Base-by-base conservation (phyloP, 2,888 invertebrate species). In the Arrhopalites spinosus region DNA sequence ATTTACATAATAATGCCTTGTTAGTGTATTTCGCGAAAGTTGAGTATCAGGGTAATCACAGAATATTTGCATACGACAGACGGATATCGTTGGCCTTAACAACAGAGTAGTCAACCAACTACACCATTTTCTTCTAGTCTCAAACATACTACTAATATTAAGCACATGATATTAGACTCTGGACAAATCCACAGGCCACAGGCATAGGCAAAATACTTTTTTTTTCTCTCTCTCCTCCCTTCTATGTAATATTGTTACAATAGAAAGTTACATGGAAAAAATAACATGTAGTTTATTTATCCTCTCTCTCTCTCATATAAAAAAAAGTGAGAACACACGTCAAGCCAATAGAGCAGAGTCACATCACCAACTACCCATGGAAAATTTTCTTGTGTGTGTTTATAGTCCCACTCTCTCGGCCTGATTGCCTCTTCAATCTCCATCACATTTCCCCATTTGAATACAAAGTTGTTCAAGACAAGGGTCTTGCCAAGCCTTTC, bases 1-100 rank as follows among this genome's bases (percentile, higher is more conserved):
- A 82, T 82, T 82, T 82, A 78, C 82, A 82, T 82, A 81, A 81
- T 82, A 82, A 82, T 82, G 81, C 80, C 79, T 82, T 82, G 80
- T 81, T 80, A 82, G 75, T 78, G 77, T 78, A 78, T n/a, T n/a
- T n/a, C n/a, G 79, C 77, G 73, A 77, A 77, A 78, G 80, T 77
- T 77, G 78, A n/a, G n/a, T 74, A 81, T 77, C 77, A 77, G 81
- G 81, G 82, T 82, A 82, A 82, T 82, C 82, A 82, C 80, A 77
- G 77, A 78, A 80, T 78, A 81, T 82, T 81, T 82, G 80, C 82
- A 82, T 82, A 82, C 79, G 78, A 80, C 81, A 81, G 81, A 81
- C 81, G 78, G 79, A 79, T 81, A 78, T 81, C 81, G 77, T 78
- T 80, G 63, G 61, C 72, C 72, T 59, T 63, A 72, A 72, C 61